Percentiles rank a stretch among this genome's conserved stretches.
phyloP scores from a whole-genome alignment of 2,113 vertebrate genomes.

The Cephalopholis sonnerati region DNA sequence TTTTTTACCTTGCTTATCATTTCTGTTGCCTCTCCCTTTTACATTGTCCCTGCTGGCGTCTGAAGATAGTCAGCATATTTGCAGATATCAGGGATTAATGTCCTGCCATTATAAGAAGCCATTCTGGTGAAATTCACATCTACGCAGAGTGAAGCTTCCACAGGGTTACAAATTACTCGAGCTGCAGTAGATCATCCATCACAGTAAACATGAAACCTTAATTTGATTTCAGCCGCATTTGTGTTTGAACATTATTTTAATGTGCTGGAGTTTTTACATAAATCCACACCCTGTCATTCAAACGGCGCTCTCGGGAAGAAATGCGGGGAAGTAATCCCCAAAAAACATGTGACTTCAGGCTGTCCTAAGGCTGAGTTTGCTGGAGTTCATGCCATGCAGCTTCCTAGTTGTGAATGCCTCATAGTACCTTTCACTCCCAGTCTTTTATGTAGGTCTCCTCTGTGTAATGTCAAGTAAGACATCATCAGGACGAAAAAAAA shows the following conservation, averaged over 20 bases:
- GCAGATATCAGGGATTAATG: not conserved
- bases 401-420: not conserved
- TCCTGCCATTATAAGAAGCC: not conserved
- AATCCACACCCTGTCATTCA: constrained; percentile 4
- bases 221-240: constrained; percentile 12
- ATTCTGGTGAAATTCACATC: not conserved
- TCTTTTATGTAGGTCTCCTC: not conserved
- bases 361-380: constrained; percentile 1
- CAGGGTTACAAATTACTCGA: not conserved
- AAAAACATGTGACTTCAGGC: not conserved
- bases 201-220: not conserved
- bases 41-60: not conserved
- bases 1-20: not conserved
- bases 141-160: not conserved
- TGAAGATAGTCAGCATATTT: not conserved
- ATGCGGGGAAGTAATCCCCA: not conserved
- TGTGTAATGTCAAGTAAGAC: not conserved
- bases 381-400: not conserved
- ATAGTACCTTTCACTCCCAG: not conserved
- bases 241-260: not conserved
- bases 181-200: not conserved
- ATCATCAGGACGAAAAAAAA: not conserved
- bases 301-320: not conserved
- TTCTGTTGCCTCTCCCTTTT: not conserved
- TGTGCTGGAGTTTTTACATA: not conserved